phyloP scores from a whole-genome alignment of 2,113 vertebrate genomes.

The Neolamprologus devosi region DNA sequence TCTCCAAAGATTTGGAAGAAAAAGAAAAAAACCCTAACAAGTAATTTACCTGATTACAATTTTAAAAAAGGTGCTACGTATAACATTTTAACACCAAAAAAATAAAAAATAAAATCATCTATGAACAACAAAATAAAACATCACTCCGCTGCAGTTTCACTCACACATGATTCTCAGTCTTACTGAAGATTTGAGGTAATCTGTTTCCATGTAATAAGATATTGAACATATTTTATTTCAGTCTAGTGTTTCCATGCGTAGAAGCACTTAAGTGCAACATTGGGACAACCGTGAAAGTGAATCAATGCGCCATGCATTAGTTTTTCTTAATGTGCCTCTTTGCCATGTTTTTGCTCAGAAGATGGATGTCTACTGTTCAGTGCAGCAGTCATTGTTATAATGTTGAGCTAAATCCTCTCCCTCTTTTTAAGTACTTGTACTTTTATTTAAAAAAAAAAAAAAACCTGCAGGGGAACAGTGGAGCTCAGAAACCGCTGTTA shows the following conservation, averaged over 20 bases:
- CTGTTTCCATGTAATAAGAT: background rate
- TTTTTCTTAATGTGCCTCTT: background rate
- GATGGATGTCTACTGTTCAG: background rate
- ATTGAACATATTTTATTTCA: background rate
- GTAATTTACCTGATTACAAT: constrained; percentile 17
- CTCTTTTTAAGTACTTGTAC: background rate
- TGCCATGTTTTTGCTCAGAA: background rate
- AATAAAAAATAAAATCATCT: background rate
- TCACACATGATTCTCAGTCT: background rate
- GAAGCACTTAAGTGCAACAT: background rate
- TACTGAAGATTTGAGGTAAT: background rate
- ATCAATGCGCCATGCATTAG: background rate
- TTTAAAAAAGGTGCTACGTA: background rate
- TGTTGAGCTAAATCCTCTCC: background rate
- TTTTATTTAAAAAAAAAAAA: background rate
- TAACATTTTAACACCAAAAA: constrained; percentile 13
- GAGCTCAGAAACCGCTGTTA: background rate
- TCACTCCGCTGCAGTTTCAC: background rate
- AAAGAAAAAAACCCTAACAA: background rate
- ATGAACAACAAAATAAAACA: background rate
- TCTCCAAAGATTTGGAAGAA: background rate
- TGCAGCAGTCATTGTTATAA: background rate
- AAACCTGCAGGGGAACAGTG: background rate
- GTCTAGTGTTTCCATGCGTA: background rate
- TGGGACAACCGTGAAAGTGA: background rate